A percentile compares a stretch with the other conserved stretches of the same genome.
Conservation (phyloP, 1,140 invertebrate species). For the Dreissena rostriformis region DNA sequence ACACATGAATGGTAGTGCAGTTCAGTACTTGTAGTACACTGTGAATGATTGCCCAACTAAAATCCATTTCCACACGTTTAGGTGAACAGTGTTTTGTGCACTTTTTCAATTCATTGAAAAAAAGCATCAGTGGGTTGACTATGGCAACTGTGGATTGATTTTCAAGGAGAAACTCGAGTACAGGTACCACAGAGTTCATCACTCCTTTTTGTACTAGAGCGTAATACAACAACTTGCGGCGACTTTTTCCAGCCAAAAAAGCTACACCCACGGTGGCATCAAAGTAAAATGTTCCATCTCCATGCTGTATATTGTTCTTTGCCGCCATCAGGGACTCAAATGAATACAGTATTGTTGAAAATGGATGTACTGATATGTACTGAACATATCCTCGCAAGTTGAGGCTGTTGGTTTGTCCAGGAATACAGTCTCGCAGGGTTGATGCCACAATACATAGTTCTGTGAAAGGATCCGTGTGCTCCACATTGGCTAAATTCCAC, state of each 20-base stretch:
- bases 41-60: slow-evolving; percentile 14
- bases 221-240: background rate
- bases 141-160: background rate
- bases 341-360: background rate
- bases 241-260: background rate
- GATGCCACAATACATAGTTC: slow-evolving; percentile 5
- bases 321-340: background rate
- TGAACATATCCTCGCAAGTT: background rate
- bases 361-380: background rate
- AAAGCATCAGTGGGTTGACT: slow-evolving; percentile 1
- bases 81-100: background rate
- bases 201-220: background rate
- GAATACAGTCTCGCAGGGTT: too few species aligned
- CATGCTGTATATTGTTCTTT: slow-evolving; percentile 4
- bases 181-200: background rate
- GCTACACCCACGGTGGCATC: background rate
- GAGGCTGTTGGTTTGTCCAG: background rate
- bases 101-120: background rate
- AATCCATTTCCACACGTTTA: background rate
- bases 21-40: background rate
- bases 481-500: background rate
- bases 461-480: slow-evolving; percentile 6
- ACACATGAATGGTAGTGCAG: slow-evolving; percentile 3
- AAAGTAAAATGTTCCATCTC: background rate
- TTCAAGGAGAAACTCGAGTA: slow-evolving; percentile 3